Evolutionary conservation across 2,888 invertebrate species (phyloP), one percentile per base, ranked within the genome.

Genomic region (Torymus aiolomorphi): DNA sequence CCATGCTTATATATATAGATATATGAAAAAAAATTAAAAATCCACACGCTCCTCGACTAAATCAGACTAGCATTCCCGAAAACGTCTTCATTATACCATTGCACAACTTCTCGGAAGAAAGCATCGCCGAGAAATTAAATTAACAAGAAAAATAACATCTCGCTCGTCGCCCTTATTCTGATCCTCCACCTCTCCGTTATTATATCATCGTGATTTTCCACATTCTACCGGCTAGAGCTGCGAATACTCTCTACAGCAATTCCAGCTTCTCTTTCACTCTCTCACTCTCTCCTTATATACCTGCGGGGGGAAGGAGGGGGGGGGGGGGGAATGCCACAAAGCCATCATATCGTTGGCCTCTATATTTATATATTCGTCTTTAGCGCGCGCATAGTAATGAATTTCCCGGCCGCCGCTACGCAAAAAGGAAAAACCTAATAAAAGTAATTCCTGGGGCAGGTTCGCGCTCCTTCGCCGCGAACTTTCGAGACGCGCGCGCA

Each of bases 361-460:
- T 42, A 71, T 63, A 51, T 52, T 20, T 69, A 52, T 24, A 31
- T 61, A 63, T 66, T 65, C 65, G 61, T 72, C 61, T 76, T 66
- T 42, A 61, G 66, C 70, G 57, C 70, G 57, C 49, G 20, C n/a
- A n/a, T 51, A 69, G 57, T 72, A 78, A 78, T 73, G 67, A 74
- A 78, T 78, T 78, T 74, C 31, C 62, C 73, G 4, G 10, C 4
- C 2, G 24, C 16, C 14, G 20, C 59, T 16, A 12, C 8, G 54
- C 51, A 69, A 63, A 69, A 78, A 69, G 63, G 69, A 78, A 78
- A 79, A 74, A 70, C 51, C 56, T 62, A 73, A 57, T 73, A 67
- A 80, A 80, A 80, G 69, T 76, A 80, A 79, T 79, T 79, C 75
- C 70, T 67, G 62, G 65, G 20, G 63, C 18, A 56, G 42, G 63